Evolutionary conservation across 2,113 vertebrate species (phyloP).

Genomic region (Emydocephalus ijimae): DNA sequence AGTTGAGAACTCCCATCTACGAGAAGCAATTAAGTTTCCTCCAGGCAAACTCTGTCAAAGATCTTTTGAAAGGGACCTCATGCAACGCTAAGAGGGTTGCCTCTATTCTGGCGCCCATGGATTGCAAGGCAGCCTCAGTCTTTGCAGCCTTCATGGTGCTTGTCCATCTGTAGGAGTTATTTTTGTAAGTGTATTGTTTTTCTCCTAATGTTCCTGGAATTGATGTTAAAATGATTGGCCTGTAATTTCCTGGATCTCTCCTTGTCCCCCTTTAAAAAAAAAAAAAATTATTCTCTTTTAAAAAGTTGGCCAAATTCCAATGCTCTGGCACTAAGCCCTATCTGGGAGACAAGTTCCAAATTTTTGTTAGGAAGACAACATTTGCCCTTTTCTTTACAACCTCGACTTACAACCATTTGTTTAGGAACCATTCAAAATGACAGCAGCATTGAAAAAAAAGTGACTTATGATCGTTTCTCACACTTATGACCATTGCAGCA

Average conservation of each 20-base stretch:
- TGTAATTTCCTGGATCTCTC: background rate
- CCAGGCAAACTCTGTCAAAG: background rate
- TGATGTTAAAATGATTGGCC: background rate
- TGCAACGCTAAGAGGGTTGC: accelerated
- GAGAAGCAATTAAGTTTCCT: background rate
- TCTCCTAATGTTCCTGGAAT: background rate
- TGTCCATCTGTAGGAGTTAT: background rate
- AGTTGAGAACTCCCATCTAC: background rate
- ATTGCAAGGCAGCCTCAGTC: background rate
- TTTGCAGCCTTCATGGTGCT: background rate
- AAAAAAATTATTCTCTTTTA: background rate
- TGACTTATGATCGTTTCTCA: background rate
- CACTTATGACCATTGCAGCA: background rate
- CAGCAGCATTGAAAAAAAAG: background rate
- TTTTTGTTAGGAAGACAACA: background rate
- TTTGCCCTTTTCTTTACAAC: background rate
- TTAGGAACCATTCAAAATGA: background rate
- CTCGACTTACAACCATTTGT: background rate
- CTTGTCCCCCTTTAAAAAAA: background rate
- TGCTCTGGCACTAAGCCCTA: background rate
- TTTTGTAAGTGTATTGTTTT: background rate
- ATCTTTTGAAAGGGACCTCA: background rate
- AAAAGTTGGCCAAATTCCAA: background rate
- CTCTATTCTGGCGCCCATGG: background rate
- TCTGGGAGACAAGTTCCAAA: background rate